Base-by-base conservation (phyloP, 2,113 vertebrate genomes). In the Podarcis muralis region DNA sequence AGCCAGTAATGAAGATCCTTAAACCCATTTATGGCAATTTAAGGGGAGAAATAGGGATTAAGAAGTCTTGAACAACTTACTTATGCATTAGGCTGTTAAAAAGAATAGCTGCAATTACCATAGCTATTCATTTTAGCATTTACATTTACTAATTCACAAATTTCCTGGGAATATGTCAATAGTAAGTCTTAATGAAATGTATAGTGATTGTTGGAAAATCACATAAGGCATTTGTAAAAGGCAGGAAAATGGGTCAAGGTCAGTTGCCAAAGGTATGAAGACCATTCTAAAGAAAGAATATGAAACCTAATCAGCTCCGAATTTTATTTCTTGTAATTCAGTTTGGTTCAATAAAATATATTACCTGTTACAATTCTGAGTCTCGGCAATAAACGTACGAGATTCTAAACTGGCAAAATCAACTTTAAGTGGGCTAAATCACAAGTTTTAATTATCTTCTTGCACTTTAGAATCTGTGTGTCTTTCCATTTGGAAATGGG, bases 221-320 rank as follows among this genome's bases (percentile, higher is more conserved):
- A 53, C 48, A 0, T 1, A 22, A 32, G 69, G 81, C 27, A 66
- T 0, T 66, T 88, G 59, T 91, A 59, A 83, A 0, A 89, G 84
- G 35, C 35, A 92, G 59, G 87, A 92, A 90, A 92, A 72, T 0
- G 68, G 12, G 16, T 62, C 9, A 92, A 82, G 57, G 57, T 53
- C 75, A 68, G 0, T 40, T 23, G 4, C 76, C 89, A 87, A 90
- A 79, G 48, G 37, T 3, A 72, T 0, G 80, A 80, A 84, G 68
- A 18, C n/a, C 13, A 4, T 80, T 85, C 13, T n/a, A 84, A 48
- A 74, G 5, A 30, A 79, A 80, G 32, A 91, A 5, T 40, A 37
- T 65, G 81, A 84, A 91, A 93, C 9, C 1, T 32, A 84, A 3
- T 78, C 90, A 90, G 8, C 57, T 93, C 57, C 37, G 48, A 72